These are phyloP conservation scores for Cercopithecus petaurista DNA, from an alignment of 2,797 vertebrate genomes.

Conservation along the genomic window DNA sequence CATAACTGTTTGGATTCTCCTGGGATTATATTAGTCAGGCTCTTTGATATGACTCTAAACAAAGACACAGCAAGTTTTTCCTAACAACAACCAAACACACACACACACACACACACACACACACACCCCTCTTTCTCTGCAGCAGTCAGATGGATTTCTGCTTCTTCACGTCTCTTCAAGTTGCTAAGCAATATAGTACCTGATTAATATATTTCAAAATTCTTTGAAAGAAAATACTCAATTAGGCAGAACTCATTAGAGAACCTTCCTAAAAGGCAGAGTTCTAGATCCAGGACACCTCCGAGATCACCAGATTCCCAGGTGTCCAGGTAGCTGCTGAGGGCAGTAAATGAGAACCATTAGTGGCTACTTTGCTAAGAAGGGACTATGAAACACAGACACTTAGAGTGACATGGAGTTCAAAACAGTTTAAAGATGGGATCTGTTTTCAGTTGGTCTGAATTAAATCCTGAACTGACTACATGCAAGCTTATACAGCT, in stretches of 20 bases:
- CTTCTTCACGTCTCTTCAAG: neutral
- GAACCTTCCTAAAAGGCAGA: neutral
- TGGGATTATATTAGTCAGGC: slow-evolving; percentile 41
- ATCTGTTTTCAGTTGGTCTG: neutral
- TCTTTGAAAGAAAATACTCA: slow-evolving; percentile 34
- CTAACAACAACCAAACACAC: neutral
- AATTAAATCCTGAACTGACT: slow-evolving; percentile 15
- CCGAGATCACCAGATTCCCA: neutral
- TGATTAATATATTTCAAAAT: neutral
- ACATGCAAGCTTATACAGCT: neutral
- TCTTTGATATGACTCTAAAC: slow-evolving; percentile 41
- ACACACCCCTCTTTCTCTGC: neutral
- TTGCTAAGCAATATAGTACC: neutral
- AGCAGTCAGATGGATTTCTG: neutral
- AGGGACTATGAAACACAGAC: neutral
- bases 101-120: too few species aligned
- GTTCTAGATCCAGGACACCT: neutral
- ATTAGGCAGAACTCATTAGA: neutral
- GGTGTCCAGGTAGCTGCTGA: neutral
- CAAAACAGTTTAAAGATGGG: neutral
- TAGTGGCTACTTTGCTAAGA: neutral
- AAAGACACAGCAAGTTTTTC: slow-evolving; percentile 1
- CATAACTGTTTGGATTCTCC: slow-evolving; percentile 6
- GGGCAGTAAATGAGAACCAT: neutral
- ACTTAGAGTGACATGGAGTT: neutral